phyloP scores from a whole-genome alignment of 2,888 invertebrate genomes.

The Himalopsyche japonica region DNA sequence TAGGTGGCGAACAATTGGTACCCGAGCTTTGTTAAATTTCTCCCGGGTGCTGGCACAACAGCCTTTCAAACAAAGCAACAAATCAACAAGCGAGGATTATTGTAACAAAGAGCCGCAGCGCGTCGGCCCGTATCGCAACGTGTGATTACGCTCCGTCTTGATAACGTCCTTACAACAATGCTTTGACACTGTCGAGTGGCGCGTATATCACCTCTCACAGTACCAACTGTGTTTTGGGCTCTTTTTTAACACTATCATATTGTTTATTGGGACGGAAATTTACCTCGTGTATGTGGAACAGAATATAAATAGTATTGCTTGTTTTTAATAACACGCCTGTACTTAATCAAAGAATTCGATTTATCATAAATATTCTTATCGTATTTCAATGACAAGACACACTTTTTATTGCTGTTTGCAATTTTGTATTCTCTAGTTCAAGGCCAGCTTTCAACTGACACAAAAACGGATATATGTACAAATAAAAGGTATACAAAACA shows the following conservation, averaged over 20 bases:
- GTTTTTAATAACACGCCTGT: too few relatives aligned
- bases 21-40: background rate
- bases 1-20: background rate
- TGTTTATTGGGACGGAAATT: background rate
- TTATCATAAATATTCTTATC: too few relatives aligned
- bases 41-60: background rate
- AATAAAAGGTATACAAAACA: too few relatives aligned
- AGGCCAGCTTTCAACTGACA: too few relatives aligned
- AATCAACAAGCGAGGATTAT: background rate
- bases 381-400: too few relatives aligned
- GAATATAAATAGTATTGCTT: too few relatives aligned
- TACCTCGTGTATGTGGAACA: background rate
- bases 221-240: background rate
- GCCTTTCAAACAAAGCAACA: background rate
- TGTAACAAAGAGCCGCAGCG: background rate
- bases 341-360: too few relatives aligned
- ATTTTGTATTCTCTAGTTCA: too few relatives aligned
- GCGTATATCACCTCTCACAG: background rate
- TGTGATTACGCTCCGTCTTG: background rate
- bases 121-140: background rate
- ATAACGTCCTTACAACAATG: background rate
- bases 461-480: too few relatives aligned
- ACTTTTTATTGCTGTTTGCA: too few relatives aligned
- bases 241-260: background rate
- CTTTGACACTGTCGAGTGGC: background rate